A percentile compares a stretch with the other conserved stretches of the same genome.
Conservation (phyloP, 1,140 invertebrate species). For the Aphaenogaster rudis region DNA sequence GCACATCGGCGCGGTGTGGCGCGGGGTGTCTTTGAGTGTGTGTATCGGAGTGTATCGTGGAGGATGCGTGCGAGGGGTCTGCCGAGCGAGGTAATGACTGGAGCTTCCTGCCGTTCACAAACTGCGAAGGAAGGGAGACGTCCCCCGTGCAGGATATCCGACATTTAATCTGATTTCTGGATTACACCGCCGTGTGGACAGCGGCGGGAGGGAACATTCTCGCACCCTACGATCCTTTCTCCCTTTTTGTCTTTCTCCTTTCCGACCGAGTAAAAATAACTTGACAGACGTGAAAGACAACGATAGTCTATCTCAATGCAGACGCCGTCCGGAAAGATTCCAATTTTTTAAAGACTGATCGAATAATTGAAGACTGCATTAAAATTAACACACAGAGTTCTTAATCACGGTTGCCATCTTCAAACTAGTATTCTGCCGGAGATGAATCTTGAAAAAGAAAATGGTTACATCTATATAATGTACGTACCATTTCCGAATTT, state of each 20-base stretch:
- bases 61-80: constrained; percentile 81
- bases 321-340: too few relatives aligned
- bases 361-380: neutral
- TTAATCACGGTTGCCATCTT: neutral
- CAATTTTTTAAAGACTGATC: neutral
- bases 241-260: constrained; percentile 15
- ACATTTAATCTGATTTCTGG: constrained; percentile 84
- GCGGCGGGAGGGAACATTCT: constrained; percentile 69
- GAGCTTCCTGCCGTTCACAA: constrained; percentile 83
- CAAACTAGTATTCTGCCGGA: too few relatives aligned
- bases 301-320: neutral
- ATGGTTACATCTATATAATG: too few relatives aligned
- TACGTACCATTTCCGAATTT: too few relatives aligned
- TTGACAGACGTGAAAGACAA: neutral
- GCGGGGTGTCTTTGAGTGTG: constrained; percentile 76
- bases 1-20: constrained; percentile 62
- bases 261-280: constrained; percentile 63
- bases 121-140: constrained; percentile 78
- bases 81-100: constrained; percentile 83
- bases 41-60: constrained; percentile 83
- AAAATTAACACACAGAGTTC: neutral
- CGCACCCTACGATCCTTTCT: constrained; percentile 19
- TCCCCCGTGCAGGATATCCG: constrained; percentile 80
- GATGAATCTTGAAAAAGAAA: too few relatives aligned
- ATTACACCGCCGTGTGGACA: constrained; percentile 76